Base-by-base conservation (phyloP, 2,797 vertebrate genomes). In the Pyrocephalus nanus region DNA sequence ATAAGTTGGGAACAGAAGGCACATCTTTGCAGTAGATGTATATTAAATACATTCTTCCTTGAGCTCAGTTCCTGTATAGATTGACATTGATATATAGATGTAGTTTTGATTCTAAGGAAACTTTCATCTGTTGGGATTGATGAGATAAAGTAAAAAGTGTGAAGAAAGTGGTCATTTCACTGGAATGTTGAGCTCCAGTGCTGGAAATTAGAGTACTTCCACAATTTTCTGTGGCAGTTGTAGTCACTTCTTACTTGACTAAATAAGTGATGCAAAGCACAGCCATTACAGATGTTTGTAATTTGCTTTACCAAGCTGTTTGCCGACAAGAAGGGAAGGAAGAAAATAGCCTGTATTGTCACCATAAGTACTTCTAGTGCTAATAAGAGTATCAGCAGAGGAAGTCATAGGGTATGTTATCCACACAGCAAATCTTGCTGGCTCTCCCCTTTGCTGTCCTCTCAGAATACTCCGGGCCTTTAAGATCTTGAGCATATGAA, bases 51-150 rank as follows among this genome's bases (percentile, higher is more conserved):
- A 70, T 87, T 96, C 88, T 96, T 97, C 40, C 81, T 23, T 86
- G 74, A 84, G 71, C 50, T 95, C 69, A 55, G 70, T 86, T 96
- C 80, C 74, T 92, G n/a, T 77, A 15, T 50, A 79, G 81, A 80
- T 85, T 76, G 93, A 92, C 90, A 67, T 64, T 95, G 97, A 92
- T 92, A 58, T 13, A 77, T 30, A 94, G 94, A 85, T 94, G 43
- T 90, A 62, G 57, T 90, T 92, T 96, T 94, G 67, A 94, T 86
- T 92, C 53, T 92, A 83, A 94, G 66, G 85, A 80, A 88, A 91
- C 77, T 95, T 93, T 92, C 45, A 67, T 95, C 61, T 86, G 9
- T 88, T 87, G 53, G 50, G 90, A 73, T 47, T 81, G 64, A 88
- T 93, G 91, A 91, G 73, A 92, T 86, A 87, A 92, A 96, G 70